These are phyloP conservation scores for Nycteola revayana DNA, from an alignment of 2,888 invertebrate genomes.

Conservation along the genomic window DNA sequence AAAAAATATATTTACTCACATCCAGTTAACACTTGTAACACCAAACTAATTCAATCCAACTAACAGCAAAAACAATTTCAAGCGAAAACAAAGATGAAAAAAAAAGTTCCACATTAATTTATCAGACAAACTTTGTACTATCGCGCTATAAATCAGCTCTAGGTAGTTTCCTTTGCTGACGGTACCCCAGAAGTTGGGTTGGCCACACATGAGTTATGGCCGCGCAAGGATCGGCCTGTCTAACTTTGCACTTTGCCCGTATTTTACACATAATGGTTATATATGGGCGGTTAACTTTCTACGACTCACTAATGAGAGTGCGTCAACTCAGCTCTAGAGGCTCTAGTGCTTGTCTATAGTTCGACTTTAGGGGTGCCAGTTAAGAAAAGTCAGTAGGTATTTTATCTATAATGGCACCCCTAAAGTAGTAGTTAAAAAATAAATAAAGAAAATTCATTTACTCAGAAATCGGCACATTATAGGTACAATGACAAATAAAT, in stretches of 20 bases:
- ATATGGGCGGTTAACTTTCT: slow-evolving; percentile 68
- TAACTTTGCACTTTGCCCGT: slow-evolving; percentile 79
- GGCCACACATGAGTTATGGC: slow-evolving; percentile 73
- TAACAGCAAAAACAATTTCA: no score
- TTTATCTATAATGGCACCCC: no score
- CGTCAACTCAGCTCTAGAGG: slow-evolving; percentile 23
- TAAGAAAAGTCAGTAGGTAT: no score
- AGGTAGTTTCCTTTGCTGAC: slow-evolving; percentile 37
- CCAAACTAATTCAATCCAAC: no score
- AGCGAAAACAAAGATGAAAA: slow-evolving; percentile 3
- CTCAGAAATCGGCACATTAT: no score
- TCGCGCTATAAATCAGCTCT: slow-evolving; percentile 6
- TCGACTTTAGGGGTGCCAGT: no score
- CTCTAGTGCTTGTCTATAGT: no score
- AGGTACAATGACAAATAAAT: no score
- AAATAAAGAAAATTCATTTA: no score
- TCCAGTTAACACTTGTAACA: no score
- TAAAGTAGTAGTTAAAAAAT: no score
- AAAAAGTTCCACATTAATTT: slow-evolving; percentile 1
- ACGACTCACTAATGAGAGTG: slow-evolving; percentile 70
- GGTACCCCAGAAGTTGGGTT: slow-evolving; percentile 68
- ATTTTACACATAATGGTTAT: slow-evolving; percentile 78
- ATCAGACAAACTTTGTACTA: slow-evolving; percentile 8
- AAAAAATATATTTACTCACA: no score
- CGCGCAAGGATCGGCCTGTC: slow-evolving; percentile 76